Evolutionary conservation across 2,113 vertebrate genomes (phyloP), one percentile per base, ranked within the genome.

Genomic region (Catharus bicknelli): DNA sequence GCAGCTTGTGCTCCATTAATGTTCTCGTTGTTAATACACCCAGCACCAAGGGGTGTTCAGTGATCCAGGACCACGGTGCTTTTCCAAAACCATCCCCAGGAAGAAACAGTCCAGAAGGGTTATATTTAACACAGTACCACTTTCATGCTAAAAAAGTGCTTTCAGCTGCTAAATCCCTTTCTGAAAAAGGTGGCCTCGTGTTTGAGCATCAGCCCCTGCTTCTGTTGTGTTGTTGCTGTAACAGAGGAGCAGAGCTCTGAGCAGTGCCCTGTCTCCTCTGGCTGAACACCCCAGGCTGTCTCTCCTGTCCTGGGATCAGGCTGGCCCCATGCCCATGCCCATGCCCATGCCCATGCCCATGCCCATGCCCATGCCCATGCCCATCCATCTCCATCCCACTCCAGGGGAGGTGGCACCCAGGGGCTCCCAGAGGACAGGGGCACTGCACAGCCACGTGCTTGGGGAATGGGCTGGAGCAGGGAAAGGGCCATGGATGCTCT

Each of bases 271-370:
- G 74, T 47, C 62, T 90, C 90, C 96, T 95, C 88, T 85, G 91
- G 80, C 88, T 64, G 26, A 91, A 88, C 88, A 93, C 63, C 78
- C 34, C 81, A 93, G 97, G 97, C 91, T 90, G 90, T 77, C 97
- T 96, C 96, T 98, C 95, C 96, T 95, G 95, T 97, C 97, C 78
- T 50, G 66, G 96, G 96, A 97, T 83, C 96, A 90, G 51, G 76
- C 78, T 96, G 83, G 83, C 97, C 97, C 95, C 96, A 58, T 57
- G 19, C 34, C 50, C 68, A 40, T 70, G 34, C 36, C 59, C 38
- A 62, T 40, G 16, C 6, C 97, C 96, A 95, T 96, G 97, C 97
- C 95, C 96, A 57, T 34, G 13, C 18, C n/a, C n/a, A n/a, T n/a
- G n/a, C n/a, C n/a, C n/a, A n/a, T n/a, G n/a, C n/a, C n/a, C n/a